Conservation (phyloP, 2,888 invertebrate genomes). For the Brenthis daphne region DNA sequence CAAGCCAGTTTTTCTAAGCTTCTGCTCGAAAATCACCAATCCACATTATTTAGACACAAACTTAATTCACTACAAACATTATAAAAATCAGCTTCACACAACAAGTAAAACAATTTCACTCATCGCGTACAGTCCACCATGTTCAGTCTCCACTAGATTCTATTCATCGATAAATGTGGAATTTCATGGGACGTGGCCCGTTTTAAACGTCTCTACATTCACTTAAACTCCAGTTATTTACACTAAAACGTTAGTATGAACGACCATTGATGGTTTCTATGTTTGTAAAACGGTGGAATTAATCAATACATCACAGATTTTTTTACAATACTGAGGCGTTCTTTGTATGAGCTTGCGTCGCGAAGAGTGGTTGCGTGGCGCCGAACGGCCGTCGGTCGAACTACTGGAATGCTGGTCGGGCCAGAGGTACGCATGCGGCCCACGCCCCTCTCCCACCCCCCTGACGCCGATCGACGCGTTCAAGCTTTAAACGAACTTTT, state of each 20-base stretch:
- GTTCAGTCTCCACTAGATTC: slow-evolving; percentile 76
- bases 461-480: slow-evolving; percentile 62
- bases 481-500: slow-evolving; percentile 59
- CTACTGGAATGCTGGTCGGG: slow-evolving; percentile 77
- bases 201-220: slow-evolving; percentile 58
- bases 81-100: slow-evolving; percentile 61
- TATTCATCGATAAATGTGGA: slow-evolving; percentile 81
- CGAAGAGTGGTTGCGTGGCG: slow-evolving; percentile 57
- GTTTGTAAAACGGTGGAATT: slow-evolving; percentile 72
- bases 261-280: slow-evolving; percentile 51
- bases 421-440: slow-evolving; percentile 74
- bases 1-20: slow-evolving; percentile 44
- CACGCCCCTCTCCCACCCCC: slow-evolving; percentile 47
- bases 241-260: slow-evolving; percentile 45
- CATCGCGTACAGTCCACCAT: slow-evolving; percentile 73
- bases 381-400: slow-evolving; percentile 69
- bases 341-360: slow-evolving; percentile 76
- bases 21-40: slow-evolving; percentile 58
- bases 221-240: slow-evolving; percentile 51
- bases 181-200: slow-evolving; percentile 79
- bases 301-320: slow-evolving; percentile 83
- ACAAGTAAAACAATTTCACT: slow-evolving; percentile 67
- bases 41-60: slow-evolving; percentile 63
- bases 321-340: slow-evolving; percentile 78
- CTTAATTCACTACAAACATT: slow-evolving; percentile 48